Base-by-base conservation (phyloP, 2,113 vertebrate genomes). In the Patagioenas fasciata region DNA sequence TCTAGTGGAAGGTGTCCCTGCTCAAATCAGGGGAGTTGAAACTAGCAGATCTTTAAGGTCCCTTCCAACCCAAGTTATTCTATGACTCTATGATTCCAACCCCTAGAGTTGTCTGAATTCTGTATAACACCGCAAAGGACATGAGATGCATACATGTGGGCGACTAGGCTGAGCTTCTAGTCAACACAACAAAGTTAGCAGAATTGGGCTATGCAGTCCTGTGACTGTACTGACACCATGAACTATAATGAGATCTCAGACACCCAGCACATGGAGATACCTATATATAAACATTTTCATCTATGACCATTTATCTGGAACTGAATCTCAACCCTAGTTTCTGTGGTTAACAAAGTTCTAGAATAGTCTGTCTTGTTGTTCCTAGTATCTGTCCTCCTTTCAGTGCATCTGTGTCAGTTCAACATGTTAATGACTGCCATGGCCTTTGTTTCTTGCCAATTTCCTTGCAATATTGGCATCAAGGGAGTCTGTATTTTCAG, bases 1-100 rank as follows among this genome's bases (percentile, higher is more conserved):
- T 83, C 18, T 48, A 13, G 15, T 38, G 10, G 11, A 38, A 65
- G 5, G 8, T 57, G 10, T 14, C 20, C 11, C 9, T 32, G 44
- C 13, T 38, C 5, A 4, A 6, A 31, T 23, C 23, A 53, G 9
- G 19, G 9, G 3, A 2, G 3, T 1, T 80, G 40, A 50, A 66
- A 62, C 7, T 3, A 15, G 26, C 3, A 75, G 21, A 17, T 36
- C 23, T 66, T 60, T 66, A 53, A 36, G 25, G 15, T 32, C 25
- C 13, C 5, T 70, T 65, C 72, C 23, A 78, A 64, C 13, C 4
- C 13, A 66, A 51, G 23, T 6, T 11, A 20, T 91, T 71, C 31
- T 56, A 20, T 18, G 23, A 23, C 47, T 38, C 15, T 42, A 12
- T 38, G 29, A 57, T 53, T 85, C 47, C 42, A 51, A 14, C 38